These are phyloP conservation scores for Pseudomyrmex flavicornis DNA, from an alignment of 1,140 invertebrate genomes.

Conservation along the genomic window DNA sequence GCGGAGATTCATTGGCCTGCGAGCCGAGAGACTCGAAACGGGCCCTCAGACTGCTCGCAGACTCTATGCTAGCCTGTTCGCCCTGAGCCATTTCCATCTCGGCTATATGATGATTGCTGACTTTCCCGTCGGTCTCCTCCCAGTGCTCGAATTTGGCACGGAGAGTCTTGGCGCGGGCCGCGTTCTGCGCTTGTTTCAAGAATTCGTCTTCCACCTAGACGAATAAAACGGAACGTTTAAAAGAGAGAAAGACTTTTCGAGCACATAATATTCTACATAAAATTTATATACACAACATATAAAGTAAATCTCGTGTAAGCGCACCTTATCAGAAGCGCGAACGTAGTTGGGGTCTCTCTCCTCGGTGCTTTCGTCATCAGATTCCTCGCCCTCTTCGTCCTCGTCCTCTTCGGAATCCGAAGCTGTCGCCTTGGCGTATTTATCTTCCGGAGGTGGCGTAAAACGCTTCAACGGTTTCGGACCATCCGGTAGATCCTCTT, in stretches of 20 bases:
- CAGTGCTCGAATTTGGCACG: conserved; percentile 96
- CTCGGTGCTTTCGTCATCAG: conserved; percentile 86
- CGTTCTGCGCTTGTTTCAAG: conserved; percentile 90
- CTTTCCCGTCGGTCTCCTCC: conserved; percentile 90
- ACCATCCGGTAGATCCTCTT: conserved; percentile 87
- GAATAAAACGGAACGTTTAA: not conserved
- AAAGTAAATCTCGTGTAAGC: conserved; percentile 13
- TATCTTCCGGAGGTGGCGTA: conserved; percentile 93
- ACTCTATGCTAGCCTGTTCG: conserved; percentile 89
- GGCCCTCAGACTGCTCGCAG: conserved; percentile 91
- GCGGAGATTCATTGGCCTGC: conserved; percentile 84
- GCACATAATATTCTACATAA: not conserved
- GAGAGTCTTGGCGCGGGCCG: conserved; percentile 94
- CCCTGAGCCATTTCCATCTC: conserved; percentile 86
- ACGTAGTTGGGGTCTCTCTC: conserved; percentile 88
- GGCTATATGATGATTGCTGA: conserved; percentile 75
- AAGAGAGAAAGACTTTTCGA: not conserved
- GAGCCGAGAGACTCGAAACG: conserved; percentile 93
- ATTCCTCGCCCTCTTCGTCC: conserved; percentile 87
- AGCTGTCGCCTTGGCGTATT: conserved; percentile 85
- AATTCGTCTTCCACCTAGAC: conserved; percentile 86
- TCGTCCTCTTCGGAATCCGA: conserved; percentile 86
- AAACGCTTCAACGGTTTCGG: conserved; percentile 94
- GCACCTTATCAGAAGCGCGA: conserved; percentile 86
- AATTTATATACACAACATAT: not conserved